Evolutionary conservation across 2,797 vertebrate genomes (phyloP).

Genomic region (Myotis daubentonii): DNA sequence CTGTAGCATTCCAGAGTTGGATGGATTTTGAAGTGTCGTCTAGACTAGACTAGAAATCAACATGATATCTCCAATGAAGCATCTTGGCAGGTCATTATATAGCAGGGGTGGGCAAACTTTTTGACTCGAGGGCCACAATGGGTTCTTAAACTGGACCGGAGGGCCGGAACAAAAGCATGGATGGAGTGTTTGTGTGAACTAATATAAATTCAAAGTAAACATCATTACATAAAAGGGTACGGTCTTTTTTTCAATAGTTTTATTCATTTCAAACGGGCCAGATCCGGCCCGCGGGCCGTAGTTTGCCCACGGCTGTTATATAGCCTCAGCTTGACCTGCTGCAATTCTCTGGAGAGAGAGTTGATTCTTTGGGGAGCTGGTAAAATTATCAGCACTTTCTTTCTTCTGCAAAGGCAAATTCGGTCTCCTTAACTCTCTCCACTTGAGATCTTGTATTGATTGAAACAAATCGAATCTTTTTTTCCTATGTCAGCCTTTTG

Average conservation of each 20-base stretch:
- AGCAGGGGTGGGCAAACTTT: too few species aligned
- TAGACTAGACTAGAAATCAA: slow-evolving; percentile 1
- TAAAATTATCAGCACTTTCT: slow-evolving; percentile 46
- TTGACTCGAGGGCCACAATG: too few species aligned
- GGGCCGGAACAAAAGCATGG: too few species aligned
- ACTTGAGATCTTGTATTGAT: slow-evolving; percentile 20
- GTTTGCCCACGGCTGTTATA: too few species aligned
- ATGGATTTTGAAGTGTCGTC: slow-evolving; percentile 31
- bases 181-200: too few species aligned
- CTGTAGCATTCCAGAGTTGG: neutral
- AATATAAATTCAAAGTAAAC: too few species aligned
- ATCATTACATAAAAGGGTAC: too few species aligned
- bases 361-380: slow-evolving; percentile 27
- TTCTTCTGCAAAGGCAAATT: slow-evolving; percentile 33
- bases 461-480: slow-evolving; percentile 12
- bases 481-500: slow-evolving; percentile 21
- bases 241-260: too few species aligned
- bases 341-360: slow-evolving; percentile 38
- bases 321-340: neutral
- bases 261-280: too few species aligned
- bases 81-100: neutral
- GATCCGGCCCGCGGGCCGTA: too few species aligned
- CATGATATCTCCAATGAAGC: neutral
- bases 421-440: neutral
- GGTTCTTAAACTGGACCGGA: too few species aligned